Evolutionary conservation across 2,888 invertebrate genomes (phyloP).

Genomic region (Eucriotettix oculatus): DNA sequence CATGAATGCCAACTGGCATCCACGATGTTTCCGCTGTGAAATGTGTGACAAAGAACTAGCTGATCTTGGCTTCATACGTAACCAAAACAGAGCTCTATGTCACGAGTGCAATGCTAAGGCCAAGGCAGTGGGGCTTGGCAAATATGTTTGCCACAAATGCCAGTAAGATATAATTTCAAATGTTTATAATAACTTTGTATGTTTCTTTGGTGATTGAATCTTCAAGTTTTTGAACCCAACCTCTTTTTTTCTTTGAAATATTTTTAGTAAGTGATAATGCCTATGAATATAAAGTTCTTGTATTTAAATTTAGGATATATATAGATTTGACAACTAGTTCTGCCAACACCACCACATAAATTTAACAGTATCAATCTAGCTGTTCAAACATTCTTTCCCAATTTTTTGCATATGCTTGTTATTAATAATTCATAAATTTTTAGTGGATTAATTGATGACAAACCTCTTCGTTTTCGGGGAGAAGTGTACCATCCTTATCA

Average conservation of each 20-base stretch:
- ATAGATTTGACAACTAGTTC: too few species aligned
- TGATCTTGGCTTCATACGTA: slow-evolving; percentile 92
- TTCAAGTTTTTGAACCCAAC: too few species aligned
- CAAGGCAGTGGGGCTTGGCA: slow-evolving; percentile 86
- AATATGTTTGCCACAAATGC: slow-evolving; percentile 96
- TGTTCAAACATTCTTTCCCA: too few species aligned
- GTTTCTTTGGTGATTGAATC: too few species aligned
- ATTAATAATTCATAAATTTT: slow-evolving; percentile 14
- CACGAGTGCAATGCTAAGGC: slow-evolving; percentile 93
- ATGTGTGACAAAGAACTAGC: slow-evolving; percentile 82
- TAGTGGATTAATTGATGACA: slow-evolving; percentile 81
- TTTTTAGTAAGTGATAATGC: too few species aligned
- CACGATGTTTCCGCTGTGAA: slow-evolving; percentile 92
- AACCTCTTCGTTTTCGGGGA: slow-evolving; percentile 78
- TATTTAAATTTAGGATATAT: too few species aligned
- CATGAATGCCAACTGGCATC: slow-evolving; percentile 99
- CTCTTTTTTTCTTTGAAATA: too few species aligned
- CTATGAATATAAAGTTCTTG: too few species aligned
- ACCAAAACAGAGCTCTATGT: slow-evolving; percentile 74
- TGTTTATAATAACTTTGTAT: not conserved
- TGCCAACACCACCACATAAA: too few species aligned
- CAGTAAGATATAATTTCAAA: slow-evolving; percentile 49
- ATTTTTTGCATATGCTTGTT: too few species aligned
- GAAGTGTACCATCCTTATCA: slow-evolving; percentile 99
- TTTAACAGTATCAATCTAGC: too few species aligned